These are phyloP conservation scores for Drosophila lacertosa DNA, from an alignment of 1,140 invertebrate genomes.

Conservation along the genomic window DNA sequence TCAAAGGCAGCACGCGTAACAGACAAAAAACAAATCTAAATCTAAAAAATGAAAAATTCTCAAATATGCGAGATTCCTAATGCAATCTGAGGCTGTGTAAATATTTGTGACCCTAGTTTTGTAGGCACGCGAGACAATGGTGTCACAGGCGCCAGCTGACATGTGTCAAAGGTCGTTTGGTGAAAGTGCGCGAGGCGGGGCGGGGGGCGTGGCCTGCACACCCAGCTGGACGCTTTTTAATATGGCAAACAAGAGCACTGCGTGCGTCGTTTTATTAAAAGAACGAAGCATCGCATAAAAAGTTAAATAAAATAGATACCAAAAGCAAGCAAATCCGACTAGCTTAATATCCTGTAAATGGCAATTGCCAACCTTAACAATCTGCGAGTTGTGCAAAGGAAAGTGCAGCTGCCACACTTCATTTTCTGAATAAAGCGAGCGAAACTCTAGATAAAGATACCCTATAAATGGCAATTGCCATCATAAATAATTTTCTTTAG, in stretches of 20 bases:
- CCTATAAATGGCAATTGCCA: too few relatives aligned
- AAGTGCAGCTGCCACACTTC: too few relatives aligned
- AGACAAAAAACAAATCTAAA: conserved; percentile 26
- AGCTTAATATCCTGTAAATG: too few relatives aligned
- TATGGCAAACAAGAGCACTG: conserved; percentile 41
- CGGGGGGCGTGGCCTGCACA: neutral
- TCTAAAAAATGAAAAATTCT: conserved; percentile 23
- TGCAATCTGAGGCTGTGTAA: conserved; percentile 1
- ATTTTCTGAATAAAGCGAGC: too few relatives aligned
- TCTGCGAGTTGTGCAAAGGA: too few relatives aligned
- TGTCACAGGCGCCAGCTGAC: conserved; percentile 1
- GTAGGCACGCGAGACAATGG: conserved; percentile 16
- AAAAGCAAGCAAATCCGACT: neutral
- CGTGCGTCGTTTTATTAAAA: conserved; percentile 58
- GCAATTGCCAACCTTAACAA: too few relatives aligned
- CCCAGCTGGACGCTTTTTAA: conserved; percentile 61
- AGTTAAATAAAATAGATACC: neutral
- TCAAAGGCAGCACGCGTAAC: conserved; percentile 15
- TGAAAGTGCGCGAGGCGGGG: too few relatives aligned
- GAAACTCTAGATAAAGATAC: too few relatives aligned
- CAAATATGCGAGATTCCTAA: neutral
- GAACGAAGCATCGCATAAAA: neutral
- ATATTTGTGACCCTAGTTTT: neutral
- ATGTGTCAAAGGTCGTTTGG: neutral
- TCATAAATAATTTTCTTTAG: too few relatives aligned